Conservation (phyloP, 2,888 invertebrate species). For the Orchesellides sinensis region DNA sequence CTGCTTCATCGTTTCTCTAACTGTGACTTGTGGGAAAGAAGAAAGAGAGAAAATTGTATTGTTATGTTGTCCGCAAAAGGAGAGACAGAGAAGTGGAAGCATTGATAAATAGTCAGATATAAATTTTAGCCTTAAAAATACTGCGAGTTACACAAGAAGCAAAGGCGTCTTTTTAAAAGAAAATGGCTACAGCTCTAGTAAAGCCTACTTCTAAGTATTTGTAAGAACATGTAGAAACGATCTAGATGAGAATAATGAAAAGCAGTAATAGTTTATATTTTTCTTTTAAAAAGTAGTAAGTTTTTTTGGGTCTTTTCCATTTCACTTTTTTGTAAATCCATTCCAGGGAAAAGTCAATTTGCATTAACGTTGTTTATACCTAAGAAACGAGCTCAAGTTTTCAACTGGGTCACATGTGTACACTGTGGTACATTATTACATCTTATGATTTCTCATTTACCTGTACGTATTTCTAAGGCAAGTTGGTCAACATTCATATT, state of each 20-base stretch:
- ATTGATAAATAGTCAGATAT: constrained; percentile 4
- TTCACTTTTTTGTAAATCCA: too few relatives aligned
- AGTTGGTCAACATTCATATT: too few relatives aligned
- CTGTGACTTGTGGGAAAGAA: too few relatives aligned
- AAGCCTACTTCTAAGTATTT: background rate
- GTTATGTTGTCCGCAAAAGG: background rate
- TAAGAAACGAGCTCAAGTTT: too few relatives aligned
- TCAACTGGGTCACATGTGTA: too few relatives aligned
- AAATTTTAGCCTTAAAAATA: background rate
- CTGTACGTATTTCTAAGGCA: too few relatives aligned
- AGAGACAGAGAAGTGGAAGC: constrained; percentile 1
- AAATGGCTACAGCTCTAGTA: background rate
- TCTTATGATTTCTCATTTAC: too few relatives aligned
- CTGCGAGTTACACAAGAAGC: background rate
- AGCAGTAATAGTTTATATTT: background rate
- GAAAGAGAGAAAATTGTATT: background rate
- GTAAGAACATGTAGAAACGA: background rate
- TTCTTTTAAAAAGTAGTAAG: too few relatives aligned
- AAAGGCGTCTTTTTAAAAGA: background rate
- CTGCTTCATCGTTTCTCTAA: background rate
- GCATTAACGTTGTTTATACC: too few relatives aligned
- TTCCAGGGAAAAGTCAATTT: too few relatives aligned
- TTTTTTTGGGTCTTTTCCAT: too few relatives aligned
- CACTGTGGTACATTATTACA: too few relatives aligned
- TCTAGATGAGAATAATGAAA: background rate